A percentile compares a stretch with the other conserved stretches of the same genome.
phyloP scores from a whole-genome alignment of 2,113 vertebrate genomes.

The Rallus limicola region DNA sequence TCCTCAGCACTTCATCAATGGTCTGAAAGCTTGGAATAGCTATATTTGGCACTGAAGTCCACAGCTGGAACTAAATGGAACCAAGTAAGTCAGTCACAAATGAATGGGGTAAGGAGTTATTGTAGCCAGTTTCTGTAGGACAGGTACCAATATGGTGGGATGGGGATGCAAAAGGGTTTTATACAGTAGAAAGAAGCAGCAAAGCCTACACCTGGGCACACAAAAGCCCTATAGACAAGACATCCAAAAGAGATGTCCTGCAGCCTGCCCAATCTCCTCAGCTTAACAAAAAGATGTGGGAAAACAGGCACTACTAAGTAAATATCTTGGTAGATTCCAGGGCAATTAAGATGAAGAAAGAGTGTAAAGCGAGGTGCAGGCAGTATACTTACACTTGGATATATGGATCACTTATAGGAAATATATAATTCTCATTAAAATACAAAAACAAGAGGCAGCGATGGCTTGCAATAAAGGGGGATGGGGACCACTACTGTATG shows the following conservation, averaged over 20 bases:
- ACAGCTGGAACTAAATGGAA: background rate
- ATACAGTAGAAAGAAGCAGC: background rate
- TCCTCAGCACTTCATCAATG: background rate
- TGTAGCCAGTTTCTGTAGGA: background rate
- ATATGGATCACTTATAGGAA: background rate
- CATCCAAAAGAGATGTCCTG: background rate
- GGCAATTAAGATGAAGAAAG: background rate
- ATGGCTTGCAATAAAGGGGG: background rate
- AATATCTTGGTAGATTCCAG: background rate
- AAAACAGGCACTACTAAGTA: background rate
- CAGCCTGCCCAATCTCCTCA: background rate
- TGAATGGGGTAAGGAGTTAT: background rate
- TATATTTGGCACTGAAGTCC: background rate
- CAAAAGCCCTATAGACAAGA: background rate
- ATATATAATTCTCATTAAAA: background rate
- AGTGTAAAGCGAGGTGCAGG: background rate
- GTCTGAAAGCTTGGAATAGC: background rate
- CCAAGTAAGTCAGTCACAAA: background rate
- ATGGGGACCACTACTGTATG: background rate
- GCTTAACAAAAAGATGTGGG: background rate
- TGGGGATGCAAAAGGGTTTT: background rate
- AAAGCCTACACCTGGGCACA: background rate
- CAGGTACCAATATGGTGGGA: background rate
- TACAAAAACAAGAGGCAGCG: accelerated
- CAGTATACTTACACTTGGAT: background rate